Conservation (phyloP, 2,113 vertebrate genomes). For the Cyprinus carpio region DNA sequence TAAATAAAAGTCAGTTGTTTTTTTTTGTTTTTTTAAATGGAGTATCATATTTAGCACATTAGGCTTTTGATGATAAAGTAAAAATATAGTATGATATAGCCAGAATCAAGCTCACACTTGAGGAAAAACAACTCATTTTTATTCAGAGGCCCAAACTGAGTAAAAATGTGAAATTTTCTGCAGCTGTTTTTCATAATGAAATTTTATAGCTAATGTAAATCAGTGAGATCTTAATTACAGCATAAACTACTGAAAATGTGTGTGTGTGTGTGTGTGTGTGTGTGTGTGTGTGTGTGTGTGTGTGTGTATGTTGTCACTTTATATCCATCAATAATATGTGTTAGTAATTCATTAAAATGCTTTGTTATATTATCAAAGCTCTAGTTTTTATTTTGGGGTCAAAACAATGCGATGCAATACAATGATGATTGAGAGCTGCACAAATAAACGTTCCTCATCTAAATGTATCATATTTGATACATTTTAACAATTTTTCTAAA, state of each 20-base stretch:
- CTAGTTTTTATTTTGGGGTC: not conserved
- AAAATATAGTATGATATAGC: not conserved
- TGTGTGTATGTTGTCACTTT: no score
- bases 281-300: no score
- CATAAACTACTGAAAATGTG: no score
- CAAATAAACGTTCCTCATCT: not conserved
- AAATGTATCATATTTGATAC: not conserved
- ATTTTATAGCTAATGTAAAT: not conserved
- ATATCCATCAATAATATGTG: no score
- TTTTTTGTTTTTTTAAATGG: no score
- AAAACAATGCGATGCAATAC: not conserved
- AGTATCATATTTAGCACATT: not conserved
- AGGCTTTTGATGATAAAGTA: not conserved
- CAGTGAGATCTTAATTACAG: not conserved
- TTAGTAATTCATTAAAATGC: not conserved
- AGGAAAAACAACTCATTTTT: not conserved
- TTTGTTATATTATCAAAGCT: not conserved
- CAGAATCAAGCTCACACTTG: not conserved
- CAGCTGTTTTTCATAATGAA: not conserved
- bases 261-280: no score
- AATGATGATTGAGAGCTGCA: not conserved
- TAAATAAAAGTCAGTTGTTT: not conserved
- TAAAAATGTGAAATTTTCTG: not conserved
- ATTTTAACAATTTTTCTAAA: not conserved
- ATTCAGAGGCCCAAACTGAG: not conserved